Evolutionary conservation across 2,888 invertebrate genomes (phyloP).

Genomic region (Ochropleura leucogaster): DNA sequence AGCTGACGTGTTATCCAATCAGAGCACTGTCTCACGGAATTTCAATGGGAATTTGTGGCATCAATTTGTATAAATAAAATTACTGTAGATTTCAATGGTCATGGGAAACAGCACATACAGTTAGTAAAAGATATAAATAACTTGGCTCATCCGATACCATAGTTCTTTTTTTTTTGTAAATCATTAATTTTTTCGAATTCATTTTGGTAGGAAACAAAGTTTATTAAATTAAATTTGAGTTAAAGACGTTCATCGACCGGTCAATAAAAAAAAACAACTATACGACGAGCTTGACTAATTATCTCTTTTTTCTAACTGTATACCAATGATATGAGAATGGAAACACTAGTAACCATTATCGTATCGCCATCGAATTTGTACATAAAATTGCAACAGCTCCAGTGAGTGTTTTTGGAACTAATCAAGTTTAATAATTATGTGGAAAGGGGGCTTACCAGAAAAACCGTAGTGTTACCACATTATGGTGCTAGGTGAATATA

Average conservation of each 20-base stretch:
- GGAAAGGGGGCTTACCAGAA: not conserved
- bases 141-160: no score
- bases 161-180: no score
- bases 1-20: conserved; percentile 27
- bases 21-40: not conserved
- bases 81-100: not conserved
- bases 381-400: not conserved
- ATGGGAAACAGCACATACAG: not conserved
- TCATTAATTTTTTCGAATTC: no score
- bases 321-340: no score
- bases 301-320: no score
- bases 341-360: no score
- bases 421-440: not conserved
- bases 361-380: not conserved
- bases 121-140: no score
- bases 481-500: not conserved
- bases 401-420: conserved; percentile 4
- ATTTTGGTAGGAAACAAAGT: no score
- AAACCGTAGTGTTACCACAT: not conserved
- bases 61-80: not conserved
- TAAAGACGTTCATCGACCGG: no score
- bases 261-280: no score
- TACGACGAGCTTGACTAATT: no score
- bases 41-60: not conserved
- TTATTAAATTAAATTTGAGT: no score